Evolutionary conservation across 2,888 invertebrate genomes (phyloP), one percentile per base, ranked within the genome.

Genomic region (Pandemis heparana): DNA sequence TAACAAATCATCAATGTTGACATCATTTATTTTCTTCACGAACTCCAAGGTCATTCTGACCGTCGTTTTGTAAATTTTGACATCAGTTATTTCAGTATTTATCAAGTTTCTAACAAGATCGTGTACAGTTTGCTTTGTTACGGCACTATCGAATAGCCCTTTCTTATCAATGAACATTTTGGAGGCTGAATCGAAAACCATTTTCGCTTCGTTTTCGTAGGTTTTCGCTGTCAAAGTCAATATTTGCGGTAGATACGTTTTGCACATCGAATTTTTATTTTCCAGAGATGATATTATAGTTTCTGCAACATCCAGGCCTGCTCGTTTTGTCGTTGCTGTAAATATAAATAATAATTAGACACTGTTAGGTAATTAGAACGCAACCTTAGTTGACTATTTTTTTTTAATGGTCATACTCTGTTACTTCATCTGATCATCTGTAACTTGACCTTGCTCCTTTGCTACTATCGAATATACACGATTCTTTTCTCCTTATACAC

Each of bases 101-200:
- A 79, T 5, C 1, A 81, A 59, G 14, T 65, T 75, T n/a, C 75
- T 61, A 0, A 83, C 38, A 8, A 83, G 14, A 10, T 77, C 71
- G 1, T 70, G 5, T 0, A 78, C 61, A 0, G 82, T 70, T 3
- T 77, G 51, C n/a, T 78, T 70, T 0, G 86, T 16, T 6, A 62
- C 63, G 0, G 70, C 53, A 0, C 77, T 67, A 0, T 81, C 77
- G 38, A 86, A 90, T 0, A 91, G 43, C 5, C 84, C 84, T 2
- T 86, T 81, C 79, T 87, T 89, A 5, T 89, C 86, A 0, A 80
- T 51, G 12, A 85, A 86, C 0, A 85, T 71, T 4, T 82, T 78
- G 0, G 82, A 67, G 1, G 87, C 82, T 0, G 59, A 75, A 38
- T 85, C 81, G 66, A 87, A 88, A 1, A 82, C 76, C 0, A 56